Evolutionary conservation across 2,888 invertebrate species (phyloP).

Genomic region (Melangyna quadrimaculata): DNA sequence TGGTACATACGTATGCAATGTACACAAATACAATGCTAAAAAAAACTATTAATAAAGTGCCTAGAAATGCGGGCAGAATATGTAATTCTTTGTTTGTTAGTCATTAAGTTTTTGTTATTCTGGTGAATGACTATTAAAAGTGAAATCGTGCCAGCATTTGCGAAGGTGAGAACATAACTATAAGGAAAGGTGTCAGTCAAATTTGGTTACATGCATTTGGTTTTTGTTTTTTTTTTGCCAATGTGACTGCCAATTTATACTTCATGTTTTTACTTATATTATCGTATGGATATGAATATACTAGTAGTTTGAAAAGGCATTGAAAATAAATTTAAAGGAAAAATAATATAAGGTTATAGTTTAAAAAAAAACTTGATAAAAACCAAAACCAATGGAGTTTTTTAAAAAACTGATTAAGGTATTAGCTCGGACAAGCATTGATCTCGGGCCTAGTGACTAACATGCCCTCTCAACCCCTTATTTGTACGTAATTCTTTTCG

Average conservation of each 20-base stretch:
- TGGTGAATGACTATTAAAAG: conserved; percentile 37
- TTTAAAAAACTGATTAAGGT: too few species aligned
- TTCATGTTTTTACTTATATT: background rate
- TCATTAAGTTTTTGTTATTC: conserved; percentile 17
- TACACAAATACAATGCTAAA: background rate
- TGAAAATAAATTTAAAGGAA: background rate
- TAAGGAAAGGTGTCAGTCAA: conserved; percentile 50
- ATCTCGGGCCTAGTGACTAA: too few species aligned
- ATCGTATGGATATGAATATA: background rate
- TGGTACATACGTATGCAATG: background rate
- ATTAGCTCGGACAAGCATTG: too few species aligned
- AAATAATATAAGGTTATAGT: background rate
- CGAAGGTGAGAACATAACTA: conserved; percentile 47
- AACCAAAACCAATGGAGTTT: background rate
- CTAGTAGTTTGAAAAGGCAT: background rate
- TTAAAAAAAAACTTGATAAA: background rate
- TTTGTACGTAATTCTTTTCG: too few species aligned
- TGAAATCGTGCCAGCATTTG: conserved; percentile 51
- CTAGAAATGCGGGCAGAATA: conserved; percentile 46
- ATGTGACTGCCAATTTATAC: conserved; percentile 22
- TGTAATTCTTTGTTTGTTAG: conserved; percentile 32
- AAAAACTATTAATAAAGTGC: background rate
- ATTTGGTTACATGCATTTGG: conserved; percentile 24
- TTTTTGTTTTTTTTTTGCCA: background rate
- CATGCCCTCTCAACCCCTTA: too few species aligned